A percentile compares a stretch with the other conserved stretches of the same genome.
These are phyloP conservation scores for Polypedilum vanderplanki DNA, from an alignment of 1,140 invertebrate genomes.

Conservation along the genomic window DNA sequence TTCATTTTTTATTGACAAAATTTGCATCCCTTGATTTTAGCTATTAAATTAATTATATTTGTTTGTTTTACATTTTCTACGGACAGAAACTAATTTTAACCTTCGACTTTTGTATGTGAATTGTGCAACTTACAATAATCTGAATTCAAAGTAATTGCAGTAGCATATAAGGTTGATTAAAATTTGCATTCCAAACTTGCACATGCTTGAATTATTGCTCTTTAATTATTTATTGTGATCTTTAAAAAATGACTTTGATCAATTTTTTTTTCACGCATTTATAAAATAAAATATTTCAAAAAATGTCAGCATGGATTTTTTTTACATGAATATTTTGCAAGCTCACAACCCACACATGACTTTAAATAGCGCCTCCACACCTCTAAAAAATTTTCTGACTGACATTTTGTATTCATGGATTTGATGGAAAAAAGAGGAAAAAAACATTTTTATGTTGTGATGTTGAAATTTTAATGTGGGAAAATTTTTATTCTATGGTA, in stretches of 20 bases:
- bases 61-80: not conserved
- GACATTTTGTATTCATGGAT: too few species aligned
- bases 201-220: not conserved
- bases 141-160: not conserved
- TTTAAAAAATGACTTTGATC: too few species aligned
- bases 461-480: conserved; percentile 1
- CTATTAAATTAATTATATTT: conserved; percentile 15
- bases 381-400: too few species aligned
- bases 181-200: not conserved
- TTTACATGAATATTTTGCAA: not conserved
- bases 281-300: too few species aligned
- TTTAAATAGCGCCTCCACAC: too few species aligned
- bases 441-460: not conserved
- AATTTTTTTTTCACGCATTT: too few species aligned
- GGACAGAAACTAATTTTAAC: not conserved
- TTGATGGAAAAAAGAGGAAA: not conserved
- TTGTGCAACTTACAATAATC: not conserved
- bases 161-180: not conserved
- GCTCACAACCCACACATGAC: not conserved
- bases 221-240: not conserved
- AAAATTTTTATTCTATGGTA: too few species aligned
- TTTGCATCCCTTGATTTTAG: too few species aligned
- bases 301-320: too few species aligned
- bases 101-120: not conserved
- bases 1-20: too few species aligned